A percentile compares a stretch with the other conserved stretches of the same genome.
Conservation (phyloP, 2,888 invertebrate genomes). For the Auanema sp. region DNA sequence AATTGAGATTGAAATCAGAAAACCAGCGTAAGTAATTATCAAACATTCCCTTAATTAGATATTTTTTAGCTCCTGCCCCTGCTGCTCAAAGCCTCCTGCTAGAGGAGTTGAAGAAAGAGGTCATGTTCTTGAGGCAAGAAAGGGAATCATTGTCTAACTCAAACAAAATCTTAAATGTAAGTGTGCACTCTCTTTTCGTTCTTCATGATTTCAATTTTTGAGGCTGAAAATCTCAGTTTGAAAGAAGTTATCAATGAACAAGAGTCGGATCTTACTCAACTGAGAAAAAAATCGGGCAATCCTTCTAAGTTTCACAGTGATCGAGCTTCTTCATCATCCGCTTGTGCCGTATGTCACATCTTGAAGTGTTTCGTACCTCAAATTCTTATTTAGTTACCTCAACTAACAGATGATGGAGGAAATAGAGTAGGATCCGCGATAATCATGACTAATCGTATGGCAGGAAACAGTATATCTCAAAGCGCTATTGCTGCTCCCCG, state of each 20-base stretch:
- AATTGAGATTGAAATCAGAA: constrained; percentile 29
- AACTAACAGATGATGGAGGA: constrained; percentile 19
- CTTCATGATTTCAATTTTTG: background rate
- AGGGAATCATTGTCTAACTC: constrained; percentile 28
- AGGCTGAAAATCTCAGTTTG: constrained; percentile 29
- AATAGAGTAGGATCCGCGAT: constrained; percentile 13
- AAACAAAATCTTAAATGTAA: constrained; percentile 30
- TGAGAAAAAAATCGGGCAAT: constrained; percentile 24
- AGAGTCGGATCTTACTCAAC: constrained; percentile 33
- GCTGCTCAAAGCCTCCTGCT: constrained; percentile 25
- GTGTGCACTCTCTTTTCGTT: too few species aligned
- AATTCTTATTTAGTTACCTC: constrained; percentile 25
- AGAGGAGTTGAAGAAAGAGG: constrained; percentile 37
- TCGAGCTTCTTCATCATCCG: background rate
- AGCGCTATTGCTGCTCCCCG: constrained; percentile 19
- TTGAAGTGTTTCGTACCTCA: background rate
- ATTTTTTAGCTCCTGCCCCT: constrained; percentile 22
- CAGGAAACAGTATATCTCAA: constrained; percentile 18
- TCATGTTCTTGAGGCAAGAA: constrained; percentile 31
- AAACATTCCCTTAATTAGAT: background rate
- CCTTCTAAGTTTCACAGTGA: constrained; percentile 9
- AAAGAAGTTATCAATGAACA: constrained; percentile 38
- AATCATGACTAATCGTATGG: constrained; percentile 40
- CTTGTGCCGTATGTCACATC: background rate
- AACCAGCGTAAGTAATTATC: constrained; percentile 1